Base-by-base conservation (phyloP, 2,113 vertebrate species). In the Setophaga petechia region DNA sequence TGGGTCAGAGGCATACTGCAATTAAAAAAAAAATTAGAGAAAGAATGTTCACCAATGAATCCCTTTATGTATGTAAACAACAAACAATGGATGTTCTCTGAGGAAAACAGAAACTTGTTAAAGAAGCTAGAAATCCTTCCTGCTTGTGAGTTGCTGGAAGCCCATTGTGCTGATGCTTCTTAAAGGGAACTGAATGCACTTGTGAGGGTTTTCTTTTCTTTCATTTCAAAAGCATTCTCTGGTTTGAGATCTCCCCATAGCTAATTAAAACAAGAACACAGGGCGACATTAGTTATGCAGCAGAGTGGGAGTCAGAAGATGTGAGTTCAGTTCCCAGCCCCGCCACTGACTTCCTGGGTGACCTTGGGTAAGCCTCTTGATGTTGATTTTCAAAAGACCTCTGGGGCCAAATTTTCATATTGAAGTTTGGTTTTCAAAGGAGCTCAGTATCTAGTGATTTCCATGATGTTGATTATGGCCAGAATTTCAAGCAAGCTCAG, bases 351-450 rank as follows among this genome's bases (percentile, higher is more conserved):
- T 97, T 97, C 95, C 95, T 90, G 95, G 93, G 93, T 95, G 91
- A 96, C 96, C 93, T 94, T 95, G 93, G 93, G 95, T 95, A 66
- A 97, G 82, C 91, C 71, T 97, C 95, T 95, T 95, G 95, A 97
- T 97, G 93, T 94, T 86, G 76, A 58, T 87, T 95, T 97, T 94
- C 93, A 93, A 93, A 96, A 95, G 95, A 95, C 82, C 90, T 96
- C 88, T 94, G 61, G 95, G 95, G 92, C 93, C 79, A 89, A 57
- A 92, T 97, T 95, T 96, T 94, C 94, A 93, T 96, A 96, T 39
- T 93, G 88, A 83, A 88, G 88, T 93, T 93, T 94, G 92, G 35
- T 94, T 97, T 96, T 96, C 96, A 97, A 96, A 97, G 93, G 72
- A 90, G 88, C 92, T 84, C 57, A 96, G 74, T 93, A 96, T 96